phyloP scores from a whole-genome alignment of 2,113 vertebrate genomes.

The Hystrix brachyura region DNA sequence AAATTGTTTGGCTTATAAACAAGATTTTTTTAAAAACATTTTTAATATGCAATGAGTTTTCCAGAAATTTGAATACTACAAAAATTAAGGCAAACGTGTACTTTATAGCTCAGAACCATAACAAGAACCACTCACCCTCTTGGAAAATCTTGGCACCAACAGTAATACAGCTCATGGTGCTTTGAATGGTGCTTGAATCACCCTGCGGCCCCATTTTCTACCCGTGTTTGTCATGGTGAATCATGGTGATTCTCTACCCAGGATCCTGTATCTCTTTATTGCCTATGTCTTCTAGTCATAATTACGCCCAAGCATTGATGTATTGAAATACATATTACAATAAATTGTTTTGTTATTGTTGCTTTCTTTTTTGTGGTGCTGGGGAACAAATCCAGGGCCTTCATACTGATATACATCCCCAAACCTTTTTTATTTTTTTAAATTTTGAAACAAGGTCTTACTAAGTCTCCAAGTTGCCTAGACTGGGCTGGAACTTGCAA shows the following conservation, averaged over 20 bases:
- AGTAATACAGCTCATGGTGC: fast-evolving
- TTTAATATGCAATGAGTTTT: background rate
- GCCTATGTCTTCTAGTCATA: background rate
- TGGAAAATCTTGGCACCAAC: background rate
- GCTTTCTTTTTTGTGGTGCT: background rate
- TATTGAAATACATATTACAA: background rate
- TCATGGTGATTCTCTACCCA: fast-evolving
- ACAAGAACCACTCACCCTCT: background rate
- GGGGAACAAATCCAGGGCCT: background rate
- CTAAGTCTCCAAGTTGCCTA: background rate
- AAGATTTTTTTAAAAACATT: background rate
- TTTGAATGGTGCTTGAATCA: too few species aligned
- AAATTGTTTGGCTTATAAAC: background rate
- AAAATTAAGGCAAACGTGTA: background rate
- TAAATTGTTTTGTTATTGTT: background rate
- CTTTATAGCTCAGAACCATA: background rate
- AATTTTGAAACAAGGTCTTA: background rate
- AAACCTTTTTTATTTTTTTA: background rate
- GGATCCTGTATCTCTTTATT: background rate
- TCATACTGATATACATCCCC: background rate
- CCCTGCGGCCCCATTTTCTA: background rate
- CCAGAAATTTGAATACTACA: background rate
- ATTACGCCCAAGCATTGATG: background rate
- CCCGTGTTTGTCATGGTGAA: background rate
- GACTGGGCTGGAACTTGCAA: background rate